A percentile compares a stretch with the other conserved stretches of the same genome.
Conservation (phyloP, 2,797 vertebrate genomes). For the Peromyscus attwateri region DNA sequence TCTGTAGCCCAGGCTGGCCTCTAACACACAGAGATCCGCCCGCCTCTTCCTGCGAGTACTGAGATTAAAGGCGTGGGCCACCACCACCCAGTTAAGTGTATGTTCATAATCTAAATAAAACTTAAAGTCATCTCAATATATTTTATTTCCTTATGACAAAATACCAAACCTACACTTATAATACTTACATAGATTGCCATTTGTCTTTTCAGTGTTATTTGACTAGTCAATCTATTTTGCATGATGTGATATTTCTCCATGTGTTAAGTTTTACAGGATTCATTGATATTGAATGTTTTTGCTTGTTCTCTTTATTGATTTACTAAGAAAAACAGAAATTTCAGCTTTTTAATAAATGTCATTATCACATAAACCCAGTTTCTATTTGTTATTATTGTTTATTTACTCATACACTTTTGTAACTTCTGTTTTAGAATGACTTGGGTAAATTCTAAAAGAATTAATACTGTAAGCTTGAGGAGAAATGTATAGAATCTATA, state of each 20-base stretch:
- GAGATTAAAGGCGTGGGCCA: not conserved
- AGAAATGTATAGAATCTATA: not conserved
- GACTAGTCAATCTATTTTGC: not conserved
- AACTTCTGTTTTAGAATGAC: slow-evolving; percentile 17
- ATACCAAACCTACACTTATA: not conserved
- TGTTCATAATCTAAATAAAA: not conserved
- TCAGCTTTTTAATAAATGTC: not conserved
- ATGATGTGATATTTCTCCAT: slow-evolving; percentile 1
- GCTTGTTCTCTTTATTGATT: not conserved
- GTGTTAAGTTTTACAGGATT: not conserved
- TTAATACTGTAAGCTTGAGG: not conserved
- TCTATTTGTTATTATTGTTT: not conserved
- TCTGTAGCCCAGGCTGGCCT: not conserved
- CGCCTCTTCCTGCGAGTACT: not conserved
- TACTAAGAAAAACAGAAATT: slow-evolving; percentile 4
- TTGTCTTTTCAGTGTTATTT: not conserved
- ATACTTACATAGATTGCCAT: not conserved
- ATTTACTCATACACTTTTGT: not conserved
- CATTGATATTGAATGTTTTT: not conserved
- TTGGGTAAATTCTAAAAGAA: slow-evolving; percentile 4
- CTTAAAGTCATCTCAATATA: not conserved
- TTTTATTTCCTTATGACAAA: slow-evolving; percentile 15
- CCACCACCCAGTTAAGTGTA: not conserved
- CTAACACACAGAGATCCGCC: not conserved
- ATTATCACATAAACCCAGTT: not conserved